Percentiles rank a stretch among this genome's conserved stretches.
Evolutionary conservation across 2,113 vertebrate species (phyloP).

Genomic region (Gallinago jamesoni): DNA sequence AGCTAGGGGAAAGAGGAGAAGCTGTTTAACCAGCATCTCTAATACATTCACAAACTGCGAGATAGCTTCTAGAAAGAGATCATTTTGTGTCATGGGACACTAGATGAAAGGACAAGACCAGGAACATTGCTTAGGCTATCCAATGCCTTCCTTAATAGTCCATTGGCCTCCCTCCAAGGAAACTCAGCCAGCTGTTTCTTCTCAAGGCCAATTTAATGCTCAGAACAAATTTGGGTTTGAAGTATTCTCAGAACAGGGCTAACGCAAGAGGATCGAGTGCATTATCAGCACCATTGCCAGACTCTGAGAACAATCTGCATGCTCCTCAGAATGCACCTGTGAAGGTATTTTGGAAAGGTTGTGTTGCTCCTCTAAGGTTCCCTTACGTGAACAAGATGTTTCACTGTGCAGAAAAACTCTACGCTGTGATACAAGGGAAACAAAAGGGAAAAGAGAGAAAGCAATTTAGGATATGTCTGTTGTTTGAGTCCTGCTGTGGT

Average conservation of each 20-base stretch:
- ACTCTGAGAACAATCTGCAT: neutral
- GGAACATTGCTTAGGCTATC: neutral
- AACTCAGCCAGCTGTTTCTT: conserved; percentile 18
- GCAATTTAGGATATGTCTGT: neutral
- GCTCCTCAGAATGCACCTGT: rapidly evolving
- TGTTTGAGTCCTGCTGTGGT: neutral
- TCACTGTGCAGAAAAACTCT: neutral
- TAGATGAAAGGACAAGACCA: conserved; percentile 8
- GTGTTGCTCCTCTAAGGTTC: neutral
- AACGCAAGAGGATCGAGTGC: neutral
- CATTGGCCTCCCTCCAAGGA: conserved; percentile 33
- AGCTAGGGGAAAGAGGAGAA: neutral
- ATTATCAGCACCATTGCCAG: neutral
- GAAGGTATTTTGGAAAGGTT: neutral
- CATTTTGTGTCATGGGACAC: neutral
- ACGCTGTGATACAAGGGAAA: neutral
- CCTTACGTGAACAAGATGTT: neutral
- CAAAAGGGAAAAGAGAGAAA: neutral
- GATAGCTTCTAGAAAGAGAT: neutral
- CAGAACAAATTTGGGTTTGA: neutral
- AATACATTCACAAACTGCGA: neutral
- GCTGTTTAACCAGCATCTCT: neutral
- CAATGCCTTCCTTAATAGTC: neutral
- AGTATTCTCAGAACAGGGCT: neutral
- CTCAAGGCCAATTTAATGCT: conserved; percentile 42